phyloP scores from a whole-genome alignment of 2,797 vertebrate species.

The Novumbra hubbsi region DNA sequence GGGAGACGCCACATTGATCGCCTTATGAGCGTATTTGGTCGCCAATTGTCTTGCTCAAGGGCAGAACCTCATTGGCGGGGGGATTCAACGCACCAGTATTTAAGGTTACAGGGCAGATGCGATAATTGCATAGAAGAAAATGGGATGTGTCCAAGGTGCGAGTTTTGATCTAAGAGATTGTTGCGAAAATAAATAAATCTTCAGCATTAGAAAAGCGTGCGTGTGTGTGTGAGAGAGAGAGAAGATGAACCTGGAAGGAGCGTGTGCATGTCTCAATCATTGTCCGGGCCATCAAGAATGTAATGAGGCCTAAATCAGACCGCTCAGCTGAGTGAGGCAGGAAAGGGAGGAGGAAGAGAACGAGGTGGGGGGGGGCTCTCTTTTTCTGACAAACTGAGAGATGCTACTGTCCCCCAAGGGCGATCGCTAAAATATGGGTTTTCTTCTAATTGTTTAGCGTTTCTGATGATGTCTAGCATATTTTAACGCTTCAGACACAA shows the following conservation, averaged over 20 bases:
- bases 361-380: background rate
- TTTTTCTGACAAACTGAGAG: slow-evolving; percentile 2
- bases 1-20: too few relatives aligned
- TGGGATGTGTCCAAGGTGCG: background rate
- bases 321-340: background rate
- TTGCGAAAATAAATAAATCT: background rate
- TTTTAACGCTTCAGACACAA: slow-evolving; percentile 45
- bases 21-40: too few relatives aligned
- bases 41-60: too few relatives aligned
- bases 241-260: too few relatives aligned
- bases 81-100: too few relatives aligned
- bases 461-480: slow-evolving; percentile 50
- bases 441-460: slow-evolving; percentile 52
- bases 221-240: background rate
- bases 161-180: background rate
- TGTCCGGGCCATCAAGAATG: background rate
- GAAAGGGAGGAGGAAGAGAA: too few relatives aligned
- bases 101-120: too few relatives aligned
- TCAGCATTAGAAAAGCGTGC: background rate
- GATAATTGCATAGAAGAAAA: background rate
- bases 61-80: too few relatives aligned
- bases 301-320: slow-evolving; percentile 4
- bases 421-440: slow-evolving; percentile 39
- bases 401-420: slow-evolving; percentile 7
- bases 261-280: slow-evolving; percentile 6